Evolutionary conservation across 1,140 invertebrate genomes (phyloP).

Genomic region (Chelonus insularis): DNA sequence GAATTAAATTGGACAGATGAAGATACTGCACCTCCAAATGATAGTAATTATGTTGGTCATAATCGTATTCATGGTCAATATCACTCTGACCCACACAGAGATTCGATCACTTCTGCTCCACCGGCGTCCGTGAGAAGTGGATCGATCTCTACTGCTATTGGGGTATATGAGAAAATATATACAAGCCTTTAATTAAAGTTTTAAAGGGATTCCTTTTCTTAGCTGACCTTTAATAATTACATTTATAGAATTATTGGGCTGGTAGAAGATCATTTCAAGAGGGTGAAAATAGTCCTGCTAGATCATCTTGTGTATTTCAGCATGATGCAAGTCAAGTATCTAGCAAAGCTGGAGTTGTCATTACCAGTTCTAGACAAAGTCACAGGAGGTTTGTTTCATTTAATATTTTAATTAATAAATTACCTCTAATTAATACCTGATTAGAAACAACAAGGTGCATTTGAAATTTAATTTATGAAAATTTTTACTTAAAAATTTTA

Average conservation of each 20-base stretch:
- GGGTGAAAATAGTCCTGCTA: slow-evolving; percentile 54
- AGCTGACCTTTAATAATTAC: not conserved
- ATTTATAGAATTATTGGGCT: slow-evolving; percentile 55
- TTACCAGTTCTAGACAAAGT: slow-evolving; percentile 89
- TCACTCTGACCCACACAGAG: slow-evolving; percentile 39
- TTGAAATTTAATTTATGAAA: no score
- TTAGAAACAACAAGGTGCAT: not conserved
- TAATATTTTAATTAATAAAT: not conserved
- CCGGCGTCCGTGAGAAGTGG: slow-evolving; percentile 37
- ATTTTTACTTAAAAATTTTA: no score
- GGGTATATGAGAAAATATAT: slow-evolving; percentile 25
- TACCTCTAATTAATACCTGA: no score
- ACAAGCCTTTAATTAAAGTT: not conserved
- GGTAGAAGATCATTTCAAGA: slow-evolving; percentile 57
- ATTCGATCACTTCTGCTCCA: slow-evolving; percentile 44
- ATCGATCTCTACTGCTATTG: slow-evolving; percentile 43
- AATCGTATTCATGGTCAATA: slow-evolving; percentile 25
- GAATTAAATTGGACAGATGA: slow-evolving; percentile 34
- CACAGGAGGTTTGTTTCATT: slow-evolving; percentile 76
- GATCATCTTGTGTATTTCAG: slow-evolving; percentile 60
- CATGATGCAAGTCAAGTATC: slow-evolving; percentile 64
- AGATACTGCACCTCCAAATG: slow-evolving; percentile 21
- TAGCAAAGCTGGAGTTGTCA: slow-evolving; percentile 84
- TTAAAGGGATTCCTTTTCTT: not conserved
- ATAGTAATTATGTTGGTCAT: slow-evolving; percentile 19